Percentiles rank a stretch among this genome's conserved stretches.
phyloP scores from a whole-genome alignment of 2,888 invertebrate species.

The Eristalis pertinax region DNA sequence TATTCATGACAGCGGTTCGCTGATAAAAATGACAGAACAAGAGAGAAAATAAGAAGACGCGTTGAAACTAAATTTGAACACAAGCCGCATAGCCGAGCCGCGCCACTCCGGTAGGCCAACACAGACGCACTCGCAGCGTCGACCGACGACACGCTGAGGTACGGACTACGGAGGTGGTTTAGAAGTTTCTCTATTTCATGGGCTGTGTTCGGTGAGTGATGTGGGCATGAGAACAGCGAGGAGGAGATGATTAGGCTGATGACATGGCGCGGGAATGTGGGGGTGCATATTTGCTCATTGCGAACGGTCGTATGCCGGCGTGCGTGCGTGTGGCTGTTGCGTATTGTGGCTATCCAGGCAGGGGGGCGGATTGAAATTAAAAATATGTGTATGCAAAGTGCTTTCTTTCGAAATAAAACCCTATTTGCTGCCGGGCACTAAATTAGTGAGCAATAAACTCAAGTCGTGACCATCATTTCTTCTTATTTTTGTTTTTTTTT shows the following conservation, averaged over 20 bases:
- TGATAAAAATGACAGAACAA: slow-evolving; percentile 65
- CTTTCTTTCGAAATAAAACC: slow-evolving; percentile 22
- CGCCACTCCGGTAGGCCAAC: not conserved
- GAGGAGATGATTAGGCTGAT: slow-evolving; percentile 17
- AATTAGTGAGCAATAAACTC: slow-evolving; percentile 33
- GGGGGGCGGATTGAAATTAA: slow-evolving; percentile 3
- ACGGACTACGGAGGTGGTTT: not conserved
- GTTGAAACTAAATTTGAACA: slow-evolving; percentile 58
- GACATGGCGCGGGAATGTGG: not conserved
- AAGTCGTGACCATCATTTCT: not conserved
- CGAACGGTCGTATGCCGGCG: not conserved
- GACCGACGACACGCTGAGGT: not conserved
- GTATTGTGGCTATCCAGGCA: not conserved
- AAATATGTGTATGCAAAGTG: slow-evolving; percentile 32
- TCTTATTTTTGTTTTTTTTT: not conserved
- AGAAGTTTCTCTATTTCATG: slow-evolving; percentile 2
- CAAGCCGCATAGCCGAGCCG: slow-evolving; percentile 7
- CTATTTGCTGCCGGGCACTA: slow-evolving; percentile 26
- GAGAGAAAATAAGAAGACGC: slow-evolving; percentile 6
- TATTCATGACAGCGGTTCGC: slow-evolving; percentile 67
- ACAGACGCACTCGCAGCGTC: not conserved
- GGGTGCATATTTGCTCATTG: not conserved
- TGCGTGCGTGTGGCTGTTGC: not conserved
- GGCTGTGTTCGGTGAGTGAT: slow-evolving; percentile 24
- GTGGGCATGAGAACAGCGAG: slow-evolving; percentile 1